A percentile compares a stretch with the other conserved stretches of the same genome.
Conservation (phyloP, 2,797 vertebrate species). For the Sebastes matsubarae region DNA sequence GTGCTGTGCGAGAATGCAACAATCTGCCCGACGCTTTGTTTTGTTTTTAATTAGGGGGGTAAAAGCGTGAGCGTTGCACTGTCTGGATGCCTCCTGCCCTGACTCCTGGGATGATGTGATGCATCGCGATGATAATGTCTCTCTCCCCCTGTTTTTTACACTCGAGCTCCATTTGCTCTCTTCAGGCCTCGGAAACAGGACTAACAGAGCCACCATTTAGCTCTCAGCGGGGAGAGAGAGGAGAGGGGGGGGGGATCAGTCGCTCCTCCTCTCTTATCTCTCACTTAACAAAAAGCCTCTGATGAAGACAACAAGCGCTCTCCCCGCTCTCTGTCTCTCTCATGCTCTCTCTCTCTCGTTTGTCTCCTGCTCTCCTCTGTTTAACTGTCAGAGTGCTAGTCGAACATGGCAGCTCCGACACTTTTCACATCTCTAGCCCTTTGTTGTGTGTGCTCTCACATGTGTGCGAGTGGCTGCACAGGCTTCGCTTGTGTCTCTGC, state of each 20-base stretch:
- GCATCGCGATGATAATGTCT: constrained; percentile 57
- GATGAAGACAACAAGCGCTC: constrained; percentile 78
- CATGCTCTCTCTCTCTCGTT: constrained; percentile 59
- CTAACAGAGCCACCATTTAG: constrained; percentile 63
- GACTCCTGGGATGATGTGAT: constrained; percentile 50
- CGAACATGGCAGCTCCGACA: constrained; percentile 79
- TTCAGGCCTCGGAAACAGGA: constrained; percentile 45
- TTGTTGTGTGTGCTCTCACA: constrained; percentile 53
- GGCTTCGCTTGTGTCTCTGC: constrained; percentile 8
- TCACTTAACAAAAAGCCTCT: constrained; percentile 77
- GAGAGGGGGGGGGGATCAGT: constrained; percentile 46
- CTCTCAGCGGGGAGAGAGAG: constrained; percentile 62
- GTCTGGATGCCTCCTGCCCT: constrained; percentile 24
- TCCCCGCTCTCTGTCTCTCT: constrained; percentile 36
- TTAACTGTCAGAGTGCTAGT: constrained; percentile 68
- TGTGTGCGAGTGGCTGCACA: constrained; percentile 1
- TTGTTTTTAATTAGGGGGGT: constrained; percentile 45
- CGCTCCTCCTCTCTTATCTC: constrained; percentile 73
- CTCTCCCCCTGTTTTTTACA: constrained; percentile 50
- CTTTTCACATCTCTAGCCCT: constrained; percentile 62
- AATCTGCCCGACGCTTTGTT: constrained; percentile 53
- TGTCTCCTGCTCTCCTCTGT: constrained; percentile 65
- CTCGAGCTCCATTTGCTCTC: constrained; percentile 65
- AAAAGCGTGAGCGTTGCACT: neutral
- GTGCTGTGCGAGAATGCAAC: constrained; percentile 1